Evolutionary conservation across 2,113 vertebrate species (phyloP).

Genomic region (Hypanus sabinus): DNA sequence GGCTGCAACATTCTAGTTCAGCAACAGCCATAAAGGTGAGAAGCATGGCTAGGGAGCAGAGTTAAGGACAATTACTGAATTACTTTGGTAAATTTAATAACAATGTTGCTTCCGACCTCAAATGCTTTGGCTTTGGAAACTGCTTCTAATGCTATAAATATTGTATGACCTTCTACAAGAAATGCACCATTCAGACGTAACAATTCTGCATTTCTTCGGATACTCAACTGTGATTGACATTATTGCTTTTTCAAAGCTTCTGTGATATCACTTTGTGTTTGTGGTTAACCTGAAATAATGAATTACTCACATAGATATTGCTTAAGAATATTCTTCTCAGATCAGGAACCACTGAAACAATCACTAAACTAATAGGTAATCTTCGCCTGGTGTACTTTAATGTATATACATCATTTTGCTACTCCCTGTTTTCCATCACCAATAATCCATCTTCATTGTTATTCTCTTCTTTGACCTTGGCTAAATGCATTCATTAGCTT

Average conservation of each 20-base stretch:
- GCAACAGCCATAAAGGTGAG: background rate
- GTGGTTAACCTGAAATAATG: background rate
- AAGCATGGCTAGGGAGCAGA: background rate
- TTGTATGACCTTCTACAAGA: background rate
- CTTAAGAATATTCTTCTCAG: background rate
- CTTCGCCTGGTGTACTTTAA: background rate
- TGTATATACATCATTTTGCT: background rate
- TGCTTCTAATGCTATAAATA: too few species aligned
- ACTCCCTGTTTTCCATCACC: background rate
- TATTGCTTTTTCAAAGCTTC: background rate
- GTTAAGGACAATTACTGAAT: background rate
- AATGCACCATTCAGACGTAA: background rate
- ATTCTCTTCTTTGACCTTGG: constrained; percentile 1
- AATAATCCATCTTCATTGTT: background rate
- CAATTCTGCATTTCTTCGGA: background rate
- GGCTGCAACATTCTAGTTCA: background rate
- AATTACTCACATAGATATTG: background rate
- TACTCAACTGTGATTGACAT: background rate
- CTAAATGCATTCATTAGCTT: background rate
- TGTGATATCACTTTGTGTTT: background rate
- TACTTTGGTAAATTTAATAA: background rate
- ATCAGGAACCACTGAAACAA: background rate
- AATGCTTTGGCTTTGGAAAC: background rate
- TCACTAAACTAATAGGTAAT: background rate
- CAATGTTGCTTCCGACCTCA: background rate